Percentiles rank a stretch among this genome's conserved stretches.
These are phyloP conservation scores for Garrulus glandarius DNA, from an alignment of 2,797 vertebrate species.

Conservation along the genomic window DNA sequence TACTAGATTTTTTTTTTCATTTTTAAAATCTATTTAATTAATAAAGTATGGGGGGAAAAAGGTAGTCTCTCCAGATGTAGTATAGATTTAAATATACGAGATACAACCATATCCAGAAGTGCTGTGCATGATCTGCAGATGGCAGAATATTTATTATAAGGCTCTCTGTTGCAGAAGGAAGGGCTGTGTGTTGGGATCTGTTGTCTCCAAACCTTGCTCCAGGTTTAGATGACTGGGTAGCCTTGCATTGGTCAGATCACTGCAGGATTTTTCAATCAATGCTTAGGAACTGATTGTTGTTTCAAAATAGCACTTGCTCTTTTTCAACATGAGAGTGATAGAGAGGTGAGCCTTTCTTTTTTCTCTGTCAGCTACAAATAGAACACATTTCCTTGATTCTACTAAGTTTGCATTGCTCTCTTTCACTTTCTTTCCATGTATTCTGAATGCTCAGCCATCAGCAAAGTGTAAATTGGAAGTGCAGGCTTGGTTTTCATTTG, in stretches of 20 bases:
- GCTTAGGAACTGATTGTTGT: neutral
- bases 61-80: neutral
- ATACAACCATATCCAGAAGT: neutral
- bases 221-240: neutral
- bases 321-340: neutral
- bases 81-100: neutral
- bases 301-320: neutral
- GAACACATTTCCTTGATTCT: neutral
- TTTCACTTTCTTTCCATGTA: neutral
- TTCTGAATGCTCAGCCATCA: neutral
- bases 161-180: neutral
- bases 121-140: neutral
- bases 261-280: neutral
- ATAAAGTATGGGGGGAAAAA: neutral
- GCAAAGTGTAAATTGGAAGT: neutral
- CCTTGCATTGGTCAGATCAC: accelerated
- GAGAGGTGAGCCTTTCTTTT: neutral
- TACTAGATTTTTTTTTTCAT: neutral
- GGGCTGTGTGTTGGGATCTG: neutral
- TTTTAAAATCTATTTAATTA: neutral
- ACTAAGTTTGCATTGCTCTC: neutral
- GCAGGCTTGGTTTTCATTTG: neutral
- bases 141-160: neutral
- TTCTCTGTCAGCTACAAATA: neutral
- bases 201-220: neutral